Conservation (phyloP, 2,888 invertebrate genomes). For the Caenorhabditis sp. region DNA sequence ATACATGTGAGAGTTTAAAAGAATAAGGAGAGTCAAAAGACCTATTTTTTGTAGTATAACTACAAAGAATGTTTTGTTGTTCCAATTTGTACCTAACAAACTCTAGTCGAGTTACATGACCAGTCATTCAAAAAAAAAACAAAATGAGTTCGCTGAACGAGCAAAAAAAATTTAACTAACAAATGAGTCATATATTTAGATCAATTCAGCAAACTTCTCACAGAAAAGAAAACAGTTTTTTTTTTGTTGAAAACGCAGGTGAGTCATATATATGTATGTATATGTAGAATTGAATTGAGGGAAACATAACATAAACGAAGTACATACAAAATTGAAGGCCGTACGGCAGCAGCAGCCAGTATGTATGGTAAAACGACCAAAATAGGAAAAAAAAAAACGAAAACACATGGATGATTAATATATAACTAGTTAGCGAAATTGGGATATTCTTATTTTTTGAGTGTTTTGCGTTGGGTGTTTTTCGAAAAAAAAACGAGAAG, state of each 20-base stretch:
- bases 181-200: no score
- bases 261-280: not conserved
- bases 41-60: no score
- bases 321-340: not conserved
- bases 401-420: not conserved
- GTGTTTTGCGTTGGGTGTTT: slow-evolving; percentile 15
- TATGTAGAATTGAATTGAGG: not conserved
- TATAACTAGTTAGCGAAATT: not conserved
- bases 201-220: no score
- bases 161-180: no score
- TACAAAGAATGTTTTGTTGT: no score
- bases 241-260: no score
- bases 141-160: no score
- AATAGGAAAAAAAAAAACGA: not conserved
- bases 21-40: no score
- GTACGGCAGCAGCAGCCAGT: not conserved
- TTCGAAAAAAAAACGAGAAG: slow-evolving; percentile 10
- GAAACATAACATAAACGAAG: slow-evolving; percentile 6
- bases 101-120: no score
- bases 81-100: no score
- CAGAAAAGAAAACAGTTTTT: not conserved
- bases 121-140: no score
- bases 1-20: no score
- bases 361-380: not conserved
- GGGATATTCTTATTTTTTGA: not conserved